Evolutionary conservation across 2,113 vertebrate species (phyloP).

Genomic region (Ranitomeya variabilis): DNA sequence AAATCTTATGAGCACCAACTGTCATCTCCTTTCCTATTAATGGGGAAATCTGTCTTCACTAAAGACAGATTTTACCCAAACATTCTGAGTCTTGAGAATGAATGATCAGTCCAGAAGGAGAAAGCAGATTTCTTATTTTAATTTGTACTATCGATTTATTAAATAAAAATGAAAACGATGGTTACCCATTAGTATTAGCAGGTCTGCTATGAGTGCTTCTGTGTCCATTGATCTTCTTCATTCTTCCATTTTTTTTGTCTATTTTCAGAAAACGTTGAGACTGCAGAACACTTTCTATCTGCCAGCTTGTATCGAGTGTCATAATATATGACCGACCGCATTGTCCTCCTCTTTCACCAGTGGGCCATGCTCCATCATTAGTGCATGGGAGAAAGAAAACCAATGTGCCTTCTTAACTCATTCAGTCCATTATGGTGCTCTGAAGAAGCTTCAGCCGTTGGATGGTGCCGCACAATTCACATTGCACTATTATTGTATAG

Average conservation of each 20-base stretch:
- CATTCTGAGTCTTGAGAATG: no score
- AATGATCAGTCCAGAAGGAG: no score
- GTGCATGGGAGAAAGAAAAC: background rate
- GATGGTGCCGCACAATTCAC: background rate
- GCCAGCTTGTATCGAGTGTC: background rate
- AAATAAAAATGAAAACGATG: no score
- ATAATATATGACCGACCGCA: background rate
- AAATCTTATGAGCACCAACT: no score
- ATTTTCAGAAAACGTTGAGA: background rate
- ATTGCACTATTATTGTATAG: constrained; percentile 27
- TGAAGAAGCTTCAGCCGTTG: background rate
- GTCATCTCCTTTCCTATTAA: no score
- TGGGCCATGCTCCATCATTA: background rate
- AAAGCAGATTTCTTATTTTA: no score
- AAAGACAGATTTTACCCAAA: no score
- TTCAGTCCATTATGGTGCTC: constrained; percentile 26
- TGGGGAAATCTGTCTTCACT: no score
- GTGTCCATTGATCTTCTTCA: background rate
- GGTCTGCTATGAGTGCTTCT: background rate
- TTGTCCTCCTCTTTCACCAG: background rate
- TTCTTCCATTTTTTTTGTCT: background rate
- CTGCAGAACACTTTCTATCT: background rate
- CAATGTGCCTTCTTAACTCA: background rate
- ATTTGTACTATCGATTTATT: no score
- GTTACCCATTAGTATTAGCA: no score